Conservation (phyloP, 2,797 vertebrate species). For the Chiroxiphia lanceolata region DNA sequence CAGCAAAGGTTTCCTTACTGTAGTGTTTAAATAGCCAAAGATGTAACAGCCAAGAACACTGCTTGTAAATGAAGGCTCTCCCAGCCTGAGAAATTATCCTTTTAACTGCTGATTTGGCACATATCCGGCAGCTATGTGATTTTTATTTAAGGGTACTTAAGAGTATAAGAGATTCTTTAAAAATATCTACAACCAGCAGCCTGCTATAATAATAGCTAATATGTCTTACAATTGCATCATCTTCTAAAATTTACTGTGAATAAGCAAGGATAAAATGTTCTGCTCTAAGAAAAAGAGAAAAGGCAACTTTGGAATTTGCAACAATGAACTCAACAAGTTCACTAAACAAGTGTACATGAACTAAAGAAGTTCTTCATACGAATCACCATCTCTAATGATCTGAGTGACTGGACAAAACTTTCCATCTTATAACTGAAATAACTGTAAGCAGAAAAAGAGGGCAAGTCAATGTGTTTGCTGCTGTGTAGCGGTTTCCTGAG, state of each 20-base stretch:
- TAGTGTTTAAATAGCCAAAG: neutral
- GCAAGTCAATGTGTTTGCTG: neutral
- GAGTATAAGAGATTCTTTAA: neutral
- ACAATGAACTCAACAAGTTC: neutral
- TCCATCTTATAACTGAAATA: neutral
- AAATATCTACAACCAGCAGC: slow-evolving; percentile 25
- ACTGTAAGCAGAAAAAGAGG: neutral
- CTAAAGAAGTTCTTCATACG: neutral
- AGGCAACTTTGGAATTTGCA: neutral
- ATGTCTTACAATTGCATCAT: neutral
- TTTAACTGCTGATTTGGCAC: neutral
- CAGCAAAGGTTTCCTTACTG: neutral
- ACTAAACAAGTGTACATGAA: neutral
- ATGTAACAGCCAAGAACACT: neutral
- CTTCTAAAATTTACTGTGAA: slow-evolving; percentile 11
- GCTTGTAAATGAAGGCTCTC: neutral
- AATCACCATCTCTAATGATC: neutral
- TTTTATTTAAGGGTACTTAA: neutral
- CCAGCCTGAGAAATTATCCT: neutral
- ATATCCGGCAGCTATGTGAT: rapidly evolving
- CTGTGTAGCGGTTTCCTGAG: neutral
- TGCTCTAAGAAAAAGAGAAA: neutral
- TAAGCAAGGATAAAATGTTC: slow-evolving; percentile 32
- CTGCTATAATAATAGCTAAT: neutral
- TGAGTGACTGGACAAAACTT: neutral